Evolutionary conservation across 1,140 invertebrate species (phyloP).

Genomic region (Melipona quadrifasciata): DNA sequence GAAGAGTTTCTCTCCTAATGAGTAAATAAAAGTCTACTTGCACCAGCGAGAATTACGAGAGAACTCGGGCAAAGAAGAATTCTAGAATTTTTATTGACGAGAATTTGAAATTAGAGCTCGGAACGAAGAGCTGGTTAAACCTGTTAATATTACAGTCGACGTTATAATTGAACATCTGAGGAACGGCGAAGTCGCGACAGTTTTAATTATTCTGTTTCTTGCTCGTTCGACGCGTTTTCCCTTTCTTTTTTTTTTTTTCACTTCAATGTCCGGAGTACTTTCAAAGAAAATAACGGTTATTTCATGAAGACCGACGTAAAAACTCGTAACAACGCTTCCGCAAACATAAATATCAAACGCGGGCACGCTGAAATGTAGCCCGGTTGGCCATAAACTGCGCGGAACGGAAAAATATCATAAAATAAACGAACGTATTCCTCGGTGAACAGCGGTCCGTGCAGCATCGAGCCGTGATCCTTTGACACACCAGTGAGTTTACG

Average conservation of each 20-base stretch:
- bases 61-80: too few relatives aligned
- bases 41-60: too few relatives aligned
- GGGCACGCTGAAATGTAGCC: neutral
- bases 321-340: neutral
- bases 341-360: neutral
- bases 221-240: neutral
- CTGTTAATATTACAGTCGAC: neutral
- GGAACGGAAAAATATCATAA: neutral
- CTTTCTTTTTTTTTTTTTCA: neutral
- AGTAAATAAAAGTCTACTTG: too few relatives aligned
- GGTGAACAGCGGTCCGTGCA: neutral
- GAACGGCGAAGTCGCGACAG: neutral
- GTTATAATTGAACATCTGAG: neutral
- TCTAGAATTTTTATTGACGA: too few relatives aligned
- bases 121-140: too few relatives aligned
- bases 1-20: too few relatives aligned
- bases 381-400: neutral
- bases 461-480: neutral
- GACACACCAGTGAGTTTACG: neutral
- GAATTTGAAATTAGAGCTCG: too few relatives aligned
- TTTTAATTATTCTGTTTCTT: neutral
- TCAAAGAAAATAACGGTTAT: neutral
- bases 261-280: neutral
- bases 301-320: neutral
- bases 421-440: neutral